phyloP scores from a whole-genome alignment of 2,113 vertebrate genomes.

The Actinemys pallida region DNA sequence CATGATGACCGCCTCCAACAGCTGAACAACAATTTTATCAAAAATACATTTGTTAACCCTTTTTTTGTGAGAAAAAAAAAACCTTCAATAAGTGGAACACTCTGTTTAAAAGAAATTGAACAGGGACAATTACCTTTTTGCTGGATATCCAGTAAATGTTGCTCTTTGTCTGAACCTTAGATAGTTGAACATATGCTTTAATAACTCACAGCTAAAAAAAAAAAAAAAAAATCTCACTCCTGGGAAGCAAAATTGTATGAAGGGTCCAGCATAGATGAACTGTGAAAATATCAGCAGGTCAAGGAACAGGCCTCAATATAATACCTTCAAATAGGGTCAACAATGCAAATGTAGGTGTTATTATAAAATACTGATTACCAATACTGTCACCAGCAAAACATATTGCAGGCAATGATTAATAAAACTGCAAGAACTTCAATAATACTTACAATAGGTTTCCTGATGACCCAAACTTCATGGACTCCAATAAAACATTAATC shows the following conservation, averaged over 20 bases:
- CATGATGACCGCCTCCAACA: not conserved
- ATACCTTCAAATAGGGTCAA: not conserved
- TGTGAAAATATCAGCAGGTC: not conserved
- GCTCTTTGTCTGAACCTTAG: not conserved
- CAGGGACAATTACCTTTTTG: not conserved
- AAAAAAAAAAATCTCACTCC: not conserved
- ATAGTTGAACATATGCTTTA: not conserved
- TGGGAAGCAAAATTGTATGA: not conserved
- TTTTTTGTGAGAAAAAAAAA: not conserved
- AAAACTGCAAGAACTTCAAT: constrained; percentile 47
- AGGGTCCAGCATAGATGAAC: not conserved
- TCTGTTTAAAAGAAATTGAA: not conserved
- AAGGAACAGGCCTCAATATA: not conserved
- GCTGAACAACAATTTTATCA: not conserved
- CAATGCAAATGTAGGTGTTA: not conserved
- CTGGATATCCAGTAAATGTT: not conserved
- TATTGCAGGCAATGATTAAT: not conserved
- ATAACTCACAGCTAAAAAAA: constrained; percentile 21
- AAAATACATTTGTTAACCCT: not conserved
- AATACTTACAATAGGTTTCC: constrained; percentile 29
- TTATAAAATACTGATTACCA: constrained; percentile 27
- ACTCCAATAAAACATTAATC: not conserved
- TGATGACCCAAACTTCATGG: constrained; percentile 3
- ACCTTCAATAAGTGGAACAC: not conserved
- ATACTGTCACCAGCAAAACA: not conserved